Base-by-base conservation (phyloP, 2,797 vertebrate genomes). In the Coregonus ussuriensis region DNA sequence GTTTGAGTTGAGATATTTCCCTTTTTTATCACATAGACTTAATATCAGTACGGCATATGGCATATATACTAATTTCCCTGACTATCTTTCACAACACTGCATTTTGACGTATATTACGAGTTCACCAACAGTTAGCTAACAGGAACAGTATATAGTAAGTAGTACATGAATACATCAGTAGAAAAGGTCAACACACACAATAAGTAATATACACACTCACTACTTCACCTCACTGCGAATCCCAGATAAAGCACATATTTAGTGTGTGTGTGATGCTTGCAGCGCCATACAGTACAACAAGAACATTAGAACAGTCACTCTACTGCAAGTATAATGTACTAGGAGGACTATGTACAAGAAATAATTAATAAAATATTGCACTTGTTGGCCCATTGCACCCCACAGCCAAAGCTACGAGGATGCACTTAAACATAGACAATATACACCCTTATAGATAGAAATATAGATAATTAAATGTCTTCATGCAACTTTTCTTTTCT, bases 351-450 rank as follows among this genome's bases (percentile, higher is more conserved):
- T 96, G 92, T 97, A 98, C 96, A 97, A 88, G 93, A 90, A 95
- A 94, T 95, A 95, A 95, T 93, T 97, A 91, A 95, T 95, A 96
- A 96, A 98, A 97, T 98, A 98, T 98, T 98, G 97, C 97, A 98
- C 97, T 95, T 97, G 95, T 96, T 98, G 97, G 97, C 97, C 97
- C 96, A 97, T 97, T 92, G 95, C 96, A 94, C 95, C 93, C 96
- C 95, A 95, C 86, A 93, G 93, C 89, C 3, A 87, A 70, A 72
- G 87, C 91, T 79, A 84, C 94, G 96, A 96, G 90, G 92, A 95
- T 94, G 96, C 95, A 84, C 93, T 87, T 95, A 96, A 90, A 91
- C 90, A 91, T 83, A 90, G 83, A 85, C 89, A 90, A 90, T 79
- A 47, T 47, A 86, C 75, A 77, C 62, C 91, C 92, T 86, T 90